These are phyloP conservation scores for Sitophilus oryzae DNA, from an alignment of 1,140 invertebrate genomes.

Conservation along the genomic window DNA sequence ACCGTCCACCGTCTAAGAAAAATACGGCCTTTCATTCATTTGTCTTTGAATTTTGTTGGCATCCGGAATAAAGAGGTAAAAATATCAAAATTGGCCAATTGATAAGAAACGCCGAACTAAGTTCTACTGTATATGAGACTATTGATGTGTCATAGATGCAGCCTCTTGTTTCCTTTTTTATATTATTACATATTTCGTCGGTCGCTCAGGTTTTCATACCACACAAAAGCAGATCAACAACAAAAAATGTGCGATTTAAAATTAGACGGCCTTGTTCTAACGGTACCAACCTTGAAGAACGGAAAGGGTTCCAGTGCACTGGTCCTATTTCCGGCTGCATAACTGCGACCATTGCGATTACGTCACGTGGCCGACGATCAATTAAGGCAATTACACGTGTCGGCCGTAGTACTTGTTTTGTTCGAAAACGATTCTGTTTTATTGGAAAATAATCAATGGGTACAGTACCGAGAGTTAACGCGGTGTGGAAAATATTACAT, in stretches of 20 bases:
- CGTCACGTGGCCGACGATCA: background rate
- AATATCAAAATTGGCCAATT: too few species aligned
- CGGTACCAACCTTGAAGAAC: slow-evolving; percentile 18
- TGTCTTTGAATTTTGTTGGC: too few species aligned
- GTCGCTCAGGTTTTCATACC: background rate
- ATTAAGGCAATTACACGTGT: background rate
- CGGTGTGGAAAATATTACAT: too few species aligned
- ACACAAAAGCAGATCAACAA: background rate
- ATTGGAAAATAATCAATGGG: background rate
- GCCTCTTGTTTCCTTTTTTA: too few species aligned
- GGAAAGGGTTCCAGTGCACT: slow-evolving; percentile 18
- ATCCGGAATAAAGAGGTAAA: too few species aligned
- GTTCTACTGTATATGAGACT: too few species aligned
- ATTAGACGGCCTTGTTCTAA: slow-evolving; percentile 17
- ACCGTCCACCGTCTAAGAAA: too few species aligned
- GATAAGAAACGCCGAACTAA: too few species aligned
- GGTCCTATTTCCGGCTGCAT: slow-evolving; percentile 3
- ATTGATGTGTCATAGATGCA: too few species aligned
- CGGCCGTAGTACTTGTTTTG: background rate
- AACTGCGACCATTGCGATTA: background rate
- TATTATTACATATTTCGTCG: too few species aligned
- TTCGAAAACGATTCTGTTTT: background rate
- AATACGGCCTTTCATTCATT: too few species aligned
- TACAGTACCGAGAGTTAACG: background rate
- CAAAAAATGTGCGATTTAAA: background rate